Percentiles rank a stretch among this genome's conserved stretches.
Evolutionary conservation across 2,888 invertebrate genomes (phyloP).

Genomic region (Calameuta filiformis): DNA sequence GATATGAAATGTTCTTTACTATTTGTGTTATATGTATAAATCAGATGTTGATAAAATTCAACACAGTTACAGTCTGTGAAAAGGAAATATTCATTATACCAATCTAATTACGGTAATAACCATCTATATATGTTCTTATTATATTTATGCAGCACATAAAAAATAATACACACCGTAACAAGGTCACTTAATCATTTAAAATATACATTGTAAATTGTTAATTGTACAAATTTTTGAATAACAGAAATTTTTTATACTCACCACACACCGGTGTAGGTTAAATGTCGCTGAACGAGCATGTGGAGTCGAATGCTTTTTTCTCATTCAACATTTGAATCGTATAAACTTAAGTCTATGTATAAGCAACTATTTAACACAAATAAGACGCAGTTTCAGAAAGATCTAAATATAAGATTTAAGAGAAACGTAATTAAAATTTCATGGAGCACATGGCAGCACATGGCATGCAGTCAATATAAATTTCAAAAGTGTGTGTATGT

Average conservation of each 20-base stretch:
- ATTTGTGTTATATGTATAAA: not conserved
- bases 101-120: not conserved
- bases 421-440: not conserved
- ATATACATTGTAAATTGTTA: not conserved
- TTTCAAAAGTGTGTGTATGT: not conserved
- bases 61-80: not conserved
- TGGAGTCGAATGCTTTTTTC: not conserved
- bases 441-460: not conserved
- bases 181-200: not conserved
- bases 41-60: not conserved
- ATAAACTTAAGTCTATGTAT: not conserved
- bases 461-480: not conserved
- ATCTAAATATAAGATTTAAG: not conserved
- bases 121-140: not conserved
- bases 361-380: not conserved
- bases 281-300: not conserved
- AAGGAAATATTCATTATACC: not conserved
- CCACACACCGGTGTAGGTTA: not conserved
- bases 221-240: not conserved
- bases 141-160: not conserved
- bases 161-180: not conserved
- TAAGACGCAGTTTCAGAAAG: not conserved
- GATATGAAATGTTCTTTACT: not conserved
- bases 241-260: not conserved
- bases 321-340: not conserved